Evolutionary conservation across 35 echinoderm and acorn worm genomes (phyloP).

Genomic region (Heliocidaris erythrogramma): DNA sequence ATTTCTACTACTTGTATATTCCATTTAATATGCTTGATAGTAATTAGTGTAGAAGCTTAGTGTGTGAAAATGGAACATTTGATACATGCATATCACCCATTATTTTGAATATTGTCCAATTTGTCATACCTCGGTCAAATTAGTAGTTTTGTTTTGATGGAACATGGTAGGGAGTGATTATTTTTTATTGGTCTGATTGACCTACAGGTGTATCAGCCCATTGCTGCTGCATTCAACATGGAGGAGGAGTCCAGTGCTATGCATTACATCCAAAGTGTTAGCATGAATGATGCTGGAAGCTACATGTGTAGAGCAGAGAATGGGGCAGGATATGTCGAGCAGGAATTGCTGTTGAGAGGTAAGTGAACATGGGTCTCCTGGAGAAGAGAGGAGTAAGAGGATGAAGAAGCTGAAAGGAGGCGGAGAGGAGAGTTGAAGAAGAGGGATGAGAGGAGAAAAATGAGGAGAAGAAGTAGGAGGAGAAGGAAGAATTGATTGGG

Average conservation of each 20-base stretch:
- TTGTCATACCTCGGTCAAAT: too few relatives aligned
- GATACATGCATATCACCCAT: too few relatives aligned
- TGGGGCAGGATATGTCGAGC: slow-evolving; percentile 71
- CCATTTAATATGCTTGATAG: too few relatives aligned
- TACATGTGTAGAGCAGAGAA: slow-evolving; percentile 90
- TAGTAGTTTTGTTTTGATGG: too few relatives aligned
- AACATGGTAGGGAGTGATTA: too few relatives aligned
- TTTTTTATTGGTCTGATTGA: too few relatives aligned
- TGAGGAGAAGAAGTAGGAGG: background rate
- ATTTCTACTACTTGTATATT: too few relatives aligned
- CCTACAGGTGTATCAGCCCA: background rate
- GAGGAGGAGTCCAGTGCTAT: slow-evolving; percentile 62
- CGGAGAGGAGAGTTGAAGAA: background rate
- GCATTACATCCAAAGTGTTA: slow-evolving; percentile 61
- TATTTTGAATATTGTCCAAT: too few relatives aligned
- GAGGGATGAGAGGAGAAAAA: background rate
- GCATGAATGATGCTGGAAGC: slow-evolving; percentile 69
- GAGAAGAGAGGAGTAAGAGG: background rate
- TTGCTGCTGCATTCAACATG: background rate
- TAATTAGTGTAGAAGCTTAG: too few relatives aligned
- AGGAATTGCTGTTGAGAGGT: slow-evolving; percentile 80
- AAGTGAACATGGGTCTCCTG: background rate
- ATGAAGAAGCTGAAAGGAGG: too few relatives aligned
- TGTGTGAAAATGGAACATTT: too few relatives aligned
- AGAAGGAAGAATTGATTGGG: background rate